Evolutionary conservation across 1,140 invertebrate species (phyloP).

Genomic region (Pogonus chalceus): DNA sequence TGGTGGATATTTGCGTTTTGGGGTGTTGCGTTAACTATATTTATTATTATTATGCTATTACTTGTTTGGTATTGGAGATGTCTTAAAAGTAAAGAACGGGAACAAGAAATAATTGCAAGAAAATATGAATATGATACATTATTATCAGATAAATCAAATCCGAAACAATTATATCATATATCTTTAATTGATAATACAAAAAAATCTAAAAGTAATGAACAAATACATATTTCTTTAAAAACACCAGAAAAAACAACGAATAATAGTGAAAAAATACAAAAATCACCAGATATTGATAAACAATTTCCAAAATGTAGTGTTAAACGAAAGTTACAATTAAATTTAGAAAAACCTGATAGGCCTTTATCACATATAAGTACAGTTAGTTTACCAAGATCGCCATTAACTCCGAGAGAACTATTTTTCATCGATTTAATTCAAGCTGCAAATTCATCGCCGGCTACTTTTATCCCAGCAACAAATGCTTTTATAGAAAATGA

Average conservation of each 20-base stretch:
- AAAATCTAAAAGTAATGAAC: neutral
- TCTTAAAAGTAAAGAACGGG: neutral
- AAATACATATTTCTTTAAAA: slow-evolving; percentile 6
- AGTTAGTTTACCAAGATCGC: slow-evolving; percentile 11
- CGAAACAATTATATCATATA: slow-evolving; percentile 1
- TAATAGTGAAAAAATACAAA: neutral
- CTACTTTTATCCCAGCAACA: slow-evolving; percentile 1
- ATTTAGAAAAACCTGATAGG: neutral
- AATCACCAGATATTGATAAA: slow-evolving; percentile 3
- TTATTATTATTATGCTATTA: slow-evolving; percentile 26
- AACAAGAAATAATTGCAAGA: neutral
- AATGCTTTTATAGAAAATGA: slow-evolving; percentile 18
- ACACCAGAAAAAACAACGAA: slow-evolving; percentile 4
- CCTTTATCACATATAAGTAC: neutral
- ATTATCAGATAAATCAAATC: slow-evolving; percentile 3
- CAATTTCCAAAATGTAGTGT: slow-evolving; percentile 14
- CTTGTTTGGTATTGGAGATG: slow-evolving; percentile 25
- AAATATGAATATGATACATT: neutral
- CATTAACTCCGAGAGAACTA: slow-evolving; percentile 34
- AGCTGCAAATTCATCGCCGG: slow-evolving; percentile 21
- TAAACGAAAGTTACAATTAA: slow-evolving; percentile 9
- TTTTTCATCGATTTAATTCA: slow-evolving; percentile 36
- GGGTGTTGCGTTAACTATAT: slow-evolving; percentile 29
- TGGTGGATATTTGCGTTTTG: slow-evolving; percentile 26
- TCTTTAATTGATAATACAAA: neutral